A percentile compares a stretch with the other conserved stretches of the same genome.
phyloP scores from a whole-genome alignment of 2,888 invertebrate genomes.

The Augochlorella aurata region DNA sequence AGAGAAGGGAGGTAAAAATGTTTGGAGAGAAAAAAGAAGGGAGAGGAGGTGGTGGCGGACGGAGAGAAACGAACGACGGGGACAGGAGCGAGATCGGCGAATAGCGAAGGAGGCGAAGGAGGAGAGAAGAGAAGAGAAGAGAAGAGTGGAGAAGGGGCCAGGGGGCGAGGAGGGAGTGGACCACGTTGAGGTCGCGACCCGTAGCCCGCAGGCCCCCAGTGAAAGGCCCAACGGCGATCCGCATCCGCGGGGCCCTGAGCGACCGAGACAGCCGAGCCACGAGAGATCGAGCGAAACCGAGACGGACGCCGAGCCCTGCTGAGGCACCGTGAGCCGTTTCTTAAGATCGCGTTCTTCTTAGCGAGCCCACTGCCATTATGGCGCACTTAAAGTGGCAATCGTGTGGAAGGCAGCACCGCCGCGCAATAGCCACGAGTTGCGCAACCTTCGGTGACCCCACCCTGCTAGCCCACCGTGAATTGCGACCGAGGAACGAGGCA shows the following conservation, averaged over 20 bases:
- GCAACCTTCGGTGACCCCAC: slow-evolving; percentile 73
- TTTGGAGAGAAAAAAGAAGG: slow-evolving; percentile 59
- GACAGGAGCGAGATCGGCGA: slow-evolving; percentile 34
- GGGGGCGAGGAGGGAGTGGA: slow-evolving; percentile 77
- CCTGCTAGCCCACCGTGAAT: slow-evolving; percentile 55
- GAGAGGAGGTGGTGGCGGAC: slow-evolving; percentile 50
- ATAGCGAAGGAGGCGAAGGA: slow-evolving; percentile 45
- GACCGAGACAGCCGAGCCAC: slow-evolving; percentile 50
- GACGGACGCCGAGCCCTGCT: slow-evolving; percentile 58
- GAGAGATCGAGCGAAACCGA: slow-evolving; percentile 50
- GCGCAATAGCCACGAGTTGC: slow-evolving; percentile 68
- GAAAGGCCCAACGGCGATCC: slow-evolving; percentile 81
- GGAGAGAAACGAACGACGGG: slow-evolving; percentile 33
- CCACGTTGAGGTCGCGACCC: slow-evolving; percentile 81
- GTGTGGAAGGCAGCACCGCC: slow-evolving; percentile 70
- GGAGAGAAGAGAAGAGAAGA: slow-evolving; percentile 63
- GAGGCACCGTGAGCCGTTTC: slow-evolving; percentile 73
- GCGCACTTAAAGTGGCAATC: slow-evolving; percentile 78
- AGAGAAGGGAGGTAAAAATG: slow-evolving; percentile 66
- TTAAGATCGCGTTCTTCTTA: slow-evolving; percentile 77
- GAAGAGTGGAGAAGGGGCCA: slow-evolving; percentile 67
- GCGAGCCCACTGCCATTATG: slow-evolving; percentile 73
- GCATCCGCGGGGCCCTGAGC: slow-evolving; percentile 66
- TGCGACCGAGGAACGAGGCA: slow-evolving; percentile 28
- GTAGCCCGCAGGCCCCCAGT: slow-evolving; percentile 79